Conservation (phyloP, 2,888 invertebrate genomes). For the Desoria tigrina region DNA sequence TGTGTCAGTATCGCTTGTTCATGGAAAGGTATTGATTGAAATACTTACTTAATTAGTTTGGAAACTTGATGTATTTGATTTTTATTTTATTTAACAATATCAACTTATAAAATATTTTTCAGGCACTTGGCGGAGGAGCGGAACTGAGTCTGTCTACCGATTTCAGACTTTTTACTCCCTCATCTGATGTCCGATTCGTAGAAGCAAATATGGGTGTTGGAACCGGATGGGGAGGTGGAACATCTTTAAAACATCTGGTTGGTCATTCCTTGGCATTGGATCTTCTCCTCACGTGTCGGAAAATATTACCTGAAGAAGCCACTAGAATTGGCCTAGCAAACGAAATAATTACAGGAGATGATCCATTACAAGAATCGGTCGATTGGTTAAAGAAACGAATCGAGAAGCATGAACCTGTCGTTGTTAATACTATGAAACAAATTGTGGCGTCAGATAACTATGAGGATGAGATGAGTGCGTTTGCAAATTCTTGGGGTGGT, state of each 20-base stretch:
- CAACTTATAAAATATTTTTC: not conserved
- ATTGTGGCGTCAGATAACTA: slow-evolving; percentile 53
- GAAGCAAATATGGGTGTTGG: slow-evolving; percentile 60
- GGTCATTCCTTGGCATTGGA: slow-evolving; percentile 59
- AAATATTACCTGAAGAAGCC: slow-evolving; percentile 56
- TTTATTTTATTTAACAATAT: not conserved
- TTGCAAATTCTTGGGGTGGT: slow-evolving; percentile 59
- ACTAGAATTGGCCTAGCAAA: slow-evolving; percentile 58
- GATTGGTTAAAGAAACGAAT: slow-evolving; percentile 56
- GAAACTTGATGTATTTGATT: no score
- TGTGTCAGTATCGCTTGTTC: slow-evolving; percentile 59
- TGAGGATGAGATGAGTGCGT: slow-evolving; percentile 56
- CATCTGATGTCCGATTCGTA: slow-evolving; percentile 59
- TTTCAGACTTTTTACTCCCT: slow-evolving; percentile 58
- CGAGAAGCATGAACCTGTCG: slow-evolving; percentile 53
- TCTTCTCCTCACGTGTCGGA: slow-evolving; percentile 56
- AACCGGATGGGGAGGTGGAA: slow-evolving; percentile 62
- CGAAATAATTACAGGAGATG: slow-evolving; percentile 55
- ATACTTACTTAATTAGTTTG: not conserved
- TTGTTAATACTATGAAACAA: slow-evolving; percentile 52
- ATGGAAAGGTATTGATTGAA: slow-evolving; percentile 55
- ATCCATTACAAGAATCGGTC: slow-evolving; percentile 45
- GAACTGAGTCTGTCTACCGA: slow-evolving; percentile 61
- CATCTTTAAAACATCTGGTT: slow-evolving; percentile 57
- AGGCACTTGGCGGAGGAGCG: slow-evolving; percentile 62